These are phyloP conservation scores for Drosophila carrolli DNA, from an alignment of 1,140 invertebrate genomes.

Conservation along the genomic window DNA sequence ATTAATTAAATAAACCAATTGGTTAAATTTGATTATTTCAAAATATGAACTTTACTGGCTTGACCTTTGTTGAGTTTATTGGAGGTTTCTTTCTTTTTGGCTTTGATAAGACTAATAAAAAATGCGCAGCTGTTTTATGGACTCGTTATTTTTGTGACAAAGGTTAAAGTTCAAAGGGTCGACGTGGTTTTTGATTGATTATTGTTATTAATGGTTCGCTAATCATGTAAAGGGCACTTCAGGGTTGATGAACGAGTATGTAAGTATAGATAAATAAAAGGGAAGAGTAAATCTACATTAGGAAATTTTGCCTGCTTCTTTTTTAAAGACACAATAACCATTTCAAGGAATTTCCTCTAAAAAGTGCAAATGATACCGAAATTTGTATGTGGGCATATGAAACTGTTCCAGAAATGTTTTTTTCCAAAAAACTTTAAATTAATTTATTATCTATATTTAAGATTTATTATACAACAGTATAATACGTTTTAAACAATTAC, in stretches of 20 bases:
- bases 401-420: too few species aligned
- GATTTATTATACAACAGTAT: neutral
- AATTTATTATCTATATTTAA: too few species aligned
- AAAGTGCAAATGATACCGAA: too few species aligned
- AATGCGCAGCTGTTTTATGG: slow-evolving; percentile 37
- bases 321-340: too few species aligned
- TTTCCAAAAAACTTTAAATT: too few species aligned
- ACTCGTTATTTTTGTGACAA: slow-evolving; percentile 4
- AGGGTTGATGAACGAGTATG: neutral
- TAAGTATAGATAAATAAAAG: neutral
- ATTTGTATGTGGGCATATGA: too few species aligned
- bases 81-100: slow-evolving; percentile 2
- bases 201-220: slow-evolving; percentile 11
- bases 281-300: neutral
- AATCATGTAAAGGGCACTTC: neutral
- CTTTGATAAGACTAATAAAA: neutral
- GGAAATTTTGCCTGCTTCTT: too few species aligned
- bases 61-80: slow-evolving; percentile 23
- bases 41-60: slow-evolving; percentile 30
- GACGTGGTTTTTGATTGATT: slow-evolving; percentile 15
- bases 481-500: neutral
- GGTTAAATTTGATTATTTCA: slow-evolving; percentile 42
- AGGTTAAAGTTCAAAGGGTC: slow-evolving; percentile 22
- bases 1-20: slow-evolving; percentile 41
- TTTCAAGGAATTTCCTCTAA: too few species aligned